phyloP scores from a whole-genome alignment of 2,888 invertebrate species.

The Bellardia pandia region DNA sequence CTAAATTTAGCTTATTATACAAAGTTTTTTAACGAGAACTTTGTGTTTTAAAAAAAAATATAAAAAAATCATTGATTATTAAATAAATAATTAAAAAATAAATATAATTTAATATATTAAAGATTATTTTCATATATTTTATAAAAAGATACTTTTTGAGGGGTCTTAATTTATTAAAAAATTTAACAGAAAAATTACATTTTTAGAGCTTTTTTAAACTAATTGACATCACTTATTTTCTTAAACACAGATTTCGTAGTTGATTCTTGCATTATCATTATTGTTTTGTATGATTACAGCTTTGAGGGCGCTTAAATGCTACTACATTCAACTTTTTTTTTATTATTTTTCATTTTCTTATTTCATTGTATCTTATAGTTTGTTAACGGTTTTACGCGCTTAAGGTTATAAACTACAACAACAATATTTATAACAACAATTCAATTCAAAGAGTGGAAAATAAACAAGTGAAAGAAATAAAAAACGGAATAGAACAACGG shows the following conservation, averaged over 20 bases:
- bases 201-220: not conserved
- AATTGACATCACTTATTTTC: constrained; percentile 19
- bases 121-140: too few species aligned
- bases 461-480: constrained; percentile 14
- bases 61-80: too few species aligned
- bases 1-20: too few species aligned
- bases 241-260: not conserved
- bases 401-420: constrained; percentile 54
- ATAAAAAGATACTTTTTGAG: too few species aligned
- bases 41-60: too few species aligned
- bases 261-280: constrained; percentile 40
- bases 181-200: not conserved
- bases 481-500: constrained; percentile 51
- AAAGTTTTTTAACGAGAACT: too few species aligned
- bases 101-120: too few species aligned
- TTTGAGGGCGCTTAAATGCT: constrained; percentile 61
- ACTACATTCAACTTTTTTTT: constrained; percentile 34
- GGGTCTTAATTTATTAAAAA: too few species aligned
- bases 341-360: constrained; percentile 25
- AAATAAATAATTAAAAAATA: too few species aligned
- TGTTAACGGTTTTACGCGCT: constrained; percentile 65
- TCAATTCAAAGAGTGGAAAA: constrained; percentile 45
- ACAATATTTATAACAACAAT: constrained; percentile 36
- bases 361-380: constrained; percentile 27
- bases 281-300: constrained; percentile 52